phyloP scores from a whole-genome alignment of 2,888 invertebrate genomes.

The Melangyna quadrimaculata region DNA sequence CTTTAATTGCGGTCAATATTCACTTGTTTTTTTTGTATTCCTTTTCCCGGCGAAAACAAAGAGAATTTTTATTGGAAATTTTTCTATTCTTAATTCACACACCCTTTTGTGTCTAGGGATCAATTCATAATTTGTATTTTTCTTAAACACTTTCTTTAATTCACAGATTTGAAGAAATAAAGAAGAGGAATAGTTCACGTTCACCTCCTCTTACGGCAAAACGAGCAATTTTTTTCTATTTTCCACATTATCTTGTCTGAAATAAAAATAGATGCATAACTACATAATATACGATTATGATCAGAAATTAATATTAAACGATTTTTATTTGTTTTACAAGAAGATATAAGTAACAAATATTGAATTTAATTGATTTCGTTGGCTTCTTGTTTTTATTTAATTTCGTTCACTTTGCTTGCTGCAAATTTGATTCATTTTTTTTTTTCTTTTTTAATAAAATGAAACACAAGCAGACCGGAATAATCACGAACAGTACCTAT shows the following conservation, averaged over 20 bases:
- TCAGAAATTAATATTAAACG: neutral
- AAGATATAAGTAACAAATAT: slow-evolving; percentile 29
- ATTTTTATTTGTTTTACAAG: neutral
- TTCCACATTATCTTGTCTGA: neutral
- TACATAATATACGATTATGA: neutral
- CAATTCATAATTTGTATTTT: slow-evolving; percentile 3
- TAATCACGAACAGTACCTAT: slow-evolving; percentile 2
- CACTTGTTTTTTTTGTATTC: slow-evolving; percentile 9
- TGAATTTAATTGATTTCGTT: slow-evolving; percentile 20
- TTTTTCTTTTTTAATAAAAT: slow-evolving; percentile 12
- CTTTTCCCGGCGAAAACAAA: slow-evolving; percentile 25
- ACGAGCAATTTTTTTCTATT: neutral
- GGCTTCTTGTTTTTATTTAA: neutral
- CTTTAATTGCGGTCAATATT: slow-evolving; percentile 29
- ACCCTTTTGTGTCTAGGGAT: slow-evolving; percentile 15
- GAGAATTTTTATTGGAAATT: neutral
- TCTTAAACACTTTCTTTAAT: neutral
- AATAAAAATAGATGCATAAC: neutral
- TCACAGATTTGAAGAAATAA: no score
- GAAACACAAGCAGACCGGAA: slow-evolving; percentile 33
- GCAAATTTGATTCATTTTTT: slow-evolving; percentile 23
- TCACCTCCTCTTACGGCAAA: neutral
- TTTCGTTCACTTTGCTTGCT: slow-evolving; percentile 25
- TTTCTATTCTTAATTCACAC: slow-evolving; percentile 6
- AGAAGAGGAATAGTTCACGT: neutral